phyloP scores from a whole-genome alignment of 2,113 vertebrate genomes.

The Salvelinus fontinalis region DNA sequence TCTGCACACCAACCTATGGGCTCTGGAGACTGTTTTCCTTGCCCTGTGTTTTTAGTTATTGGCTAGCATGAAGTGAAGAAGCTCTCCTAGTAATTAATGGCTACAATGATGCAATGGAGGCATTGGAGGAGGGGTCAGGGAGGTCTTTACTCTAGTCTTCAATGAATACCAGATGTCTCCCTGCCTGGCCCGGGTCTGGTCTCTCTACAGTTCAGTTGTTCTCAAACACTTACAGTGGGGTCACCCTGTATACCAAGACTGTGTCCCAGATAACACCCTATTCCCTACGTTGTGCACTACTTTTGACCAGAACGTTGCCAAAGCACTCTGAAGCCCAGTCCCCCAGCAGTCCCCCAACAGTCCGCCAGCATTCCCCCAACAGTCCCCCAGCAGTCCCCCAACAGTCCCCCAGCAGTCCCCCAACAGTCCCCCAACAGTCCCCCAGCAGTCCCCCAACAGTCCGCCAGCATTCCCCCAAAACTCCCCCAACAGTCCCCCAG shows the following conservation, averaged over 20 bases:
- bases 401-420: too few relatives aligned
- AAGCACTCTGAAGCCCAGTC: constrained; percentile 27
- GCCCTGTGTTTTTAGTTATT: constrained; percentile 54
- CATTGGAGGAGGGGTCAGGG: constrained; percentile 37
- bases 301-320: too few relatives aligned
- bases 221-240: constrained; percentile 53
- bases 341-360: too few relatives aligned
- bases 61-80: constrained; percentile 58
- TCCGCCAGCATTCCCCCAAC: too few relatives aligned
- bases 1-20: constrained; percentile 49
- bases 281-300: constrained; percentile 31
- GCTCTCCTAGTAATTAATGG: constrained; percentile 69
- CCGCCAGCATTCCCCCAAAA: too few relatives aligned
- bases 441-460: too few relatives aligned
- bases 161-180: constrained; percentile 70
- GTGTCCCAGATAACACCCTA: constrained; percentile 30
- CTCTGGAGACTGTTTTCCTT: constrained; percentile 38
- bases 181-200: not conserved
- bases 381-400: too few relatives aligned
- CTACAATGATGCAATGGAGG: constrained; percentile 70
- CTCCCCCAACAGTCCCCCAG: too few relatives aligned
- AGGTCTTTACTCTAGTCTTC: constrained; percentile 41
- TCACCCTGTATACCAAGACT: constrained; percentile 51
- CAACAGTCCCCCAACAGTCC: too few relatives aligned
- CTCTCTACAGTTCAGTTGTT: constrained; percentile 26